Conservation (phyloP, 1,140 invertebrate species). For the Pseudomyrmex flavicornis region DNA sequence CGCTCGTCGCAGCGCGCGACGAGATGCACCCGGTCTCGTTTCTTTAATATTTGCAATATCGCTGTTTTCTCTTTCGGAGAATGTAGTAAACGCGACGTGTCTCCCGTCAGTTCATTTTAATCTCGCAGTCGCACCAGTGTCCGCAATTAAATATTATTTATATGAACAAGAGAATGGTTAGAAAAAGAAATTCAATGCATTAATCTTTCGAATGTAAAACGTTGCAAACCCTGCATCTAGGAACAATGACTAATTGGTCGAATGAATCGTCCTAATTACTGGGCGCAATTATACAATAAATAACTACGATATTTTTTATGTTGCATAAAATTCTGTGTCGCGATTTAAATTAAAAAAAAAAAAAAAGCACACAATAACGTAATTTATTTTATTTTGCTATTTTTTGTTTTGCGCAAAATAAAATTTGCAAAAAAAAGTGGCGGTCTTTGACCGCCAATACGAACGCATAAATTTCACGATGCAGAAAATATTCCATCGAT, state of each 20-base stretch:
- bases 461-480: conserved; percentile 40
- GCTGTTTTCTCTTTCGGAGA: neutral
- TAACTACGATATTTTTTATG: neutral
- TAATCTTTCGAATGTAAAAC: conserved; percentile 39
- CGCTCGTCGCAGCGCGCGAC: neutral
- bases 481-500: conserved; percentile 43
- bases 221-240: conserved; percentile 14
- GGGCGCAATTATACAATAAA: conserved; percentile 38
- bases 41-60: conserved; percentile 47
- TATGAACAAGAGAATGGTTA: conserved; percentile 39
- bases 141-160: conserved; percentile 55
- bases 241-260: conserved; percentile 34
- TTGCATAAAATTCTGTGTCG: neutral
- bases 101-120: conserved; percentile 52
- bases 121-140: conserved; percentile 46
- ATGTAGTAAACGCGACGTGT: conserved; percentile 17
- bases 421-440: no score
- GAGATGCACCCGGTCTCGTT: conserved; percentile 29
- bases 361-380: conserved; percentile 13
- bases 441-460: conserved; percentile 2
- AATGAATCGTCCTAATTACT: conserved; percentile 51
- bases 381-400: conserved; percentile 30
- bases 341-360: conserved; percentile 26
- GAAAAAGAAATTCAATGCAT: conserved; percentile 38
- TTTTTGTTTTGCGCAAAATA: neutral